Percentiles rank a stretch among this genome's conserved stretches.
These are phyloP conservation scores for Drosophila kohkoa DNA, from an alignment of 1,140 invertebrate species.

Conservation along the genomic window DNA sequence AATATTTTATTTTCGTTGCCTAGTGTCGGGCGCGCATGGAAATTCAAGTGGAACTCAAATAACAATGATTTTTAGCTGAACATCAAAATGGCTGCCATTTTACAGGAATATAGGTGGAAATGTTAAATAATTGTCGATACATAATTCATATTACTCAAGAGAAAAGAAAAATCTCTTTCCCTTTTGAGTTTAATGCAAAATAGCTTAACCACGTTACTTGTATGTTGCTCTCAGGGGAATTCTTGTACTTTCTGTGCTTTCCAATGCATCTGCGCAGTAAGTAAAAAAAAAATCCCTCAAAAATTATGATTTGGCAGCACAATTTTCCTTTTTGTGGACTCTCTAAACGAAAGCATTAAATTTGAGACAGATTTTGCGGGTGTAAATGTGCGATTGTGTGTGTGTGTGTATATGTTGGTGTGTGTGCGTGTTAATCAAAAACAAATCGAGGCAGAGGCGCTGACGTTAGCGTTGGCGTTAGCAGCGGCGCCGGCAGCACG, in stretches of 20 bases:
- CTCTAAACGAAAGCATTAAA: conserved; percentile 18
- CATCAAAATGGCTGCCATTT: too few species aligned
- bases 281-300: conserved; percentile 25
- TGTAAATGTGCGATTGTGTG: neutral
- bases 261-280: conserved; percentile 45
- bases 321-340: conserved; percentile 36
- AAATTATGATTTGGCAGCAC: conserved; percentile 28
- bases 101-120: too few species aligned
- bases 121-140: neutral
- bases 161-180: neutral
- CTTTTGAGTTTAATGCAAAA: conserved; percentile 1
- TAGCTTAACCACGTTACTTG: conserved; percentile 1
- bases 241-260: conserved; percentile 55
- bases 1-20: neutral
- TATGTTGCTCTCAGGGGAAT: conserved; percentile 30
- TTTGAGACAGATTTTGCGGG: conserved; percentile 24
- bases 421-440: conserved; percentile 51
- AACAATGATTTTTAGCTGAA: too few species aligned
- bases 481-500: neutral
- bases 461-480: neutral
- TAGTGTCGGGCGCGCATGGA: neutral
- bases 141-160: neutral
- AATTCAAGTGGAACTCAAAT: neutral
- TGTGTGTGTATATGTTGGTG: neutral
- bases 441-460: conserved; percentile 50